phyloP scores from a whole-genome alignment of 2,888 invertebrate species.

The Monochamus alternatus region DNA sequence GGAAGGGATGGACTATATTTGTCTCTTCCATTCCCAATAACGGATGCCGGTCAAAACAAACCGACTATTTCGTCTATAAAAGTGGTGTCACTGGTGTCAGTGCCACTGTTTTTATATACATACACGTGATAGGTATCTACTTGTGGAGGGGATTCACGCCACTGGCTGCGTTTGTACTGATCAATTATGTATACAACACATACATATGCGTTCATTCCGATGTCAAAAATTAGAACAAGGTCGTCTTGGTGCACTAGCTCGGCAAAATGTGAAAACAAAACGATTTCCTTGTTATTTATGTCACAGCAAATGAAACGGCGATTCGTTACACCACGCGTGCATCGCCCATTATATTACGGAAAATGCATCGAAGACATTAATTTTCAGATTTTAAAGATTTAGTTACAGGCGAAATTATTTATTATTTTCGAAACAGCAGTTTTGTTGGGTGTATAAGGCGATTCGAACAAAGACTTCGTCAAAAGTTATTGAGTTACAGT shows the following conservation, averaged over 20 bases:
- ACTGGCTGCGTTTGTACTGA: neutral
- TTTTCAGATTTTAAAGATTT: too few species aligned
- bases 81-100: neutral
- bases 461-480: too few species aligned
- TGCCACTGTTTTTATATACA: slow-evolving; percentile 1
- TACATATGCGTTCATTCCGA: slow-evolving; percentile 24
- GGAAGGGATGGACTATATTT: too few species aligned
- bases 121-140: neutral
- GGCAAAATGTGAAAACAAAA: slow-evolving; percentile 21
- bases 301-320: neutral
- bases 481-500: too few species aligned
- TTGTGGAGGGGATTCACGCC: neutral
- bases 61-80: neutral
- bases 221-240: slow-evolving; percentile 38
- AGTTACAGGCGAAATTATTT: too few species aligned
- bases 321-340: slow-evolving; percentile 5
- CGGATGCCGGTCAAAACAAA: neutral
- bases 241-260: slow-evolving; percentile 31
- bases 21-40: too few species aligned
- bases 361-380: neutral
- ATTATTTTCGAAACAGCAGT: too few species aligned
- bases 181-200: neutral
- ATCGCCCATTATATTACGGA: neutral
- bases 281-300: slow-evolving; percentile 24
- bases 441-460: too few species aligned